A percentile compares a stretch with the other conserved stretches of the same genome.
These are phyloP conservation scores for Patiria pectinifera DNA, from an alignment of 53 echinoderm and acorn worm genomes.

Conservation along the genomic window DNA sequence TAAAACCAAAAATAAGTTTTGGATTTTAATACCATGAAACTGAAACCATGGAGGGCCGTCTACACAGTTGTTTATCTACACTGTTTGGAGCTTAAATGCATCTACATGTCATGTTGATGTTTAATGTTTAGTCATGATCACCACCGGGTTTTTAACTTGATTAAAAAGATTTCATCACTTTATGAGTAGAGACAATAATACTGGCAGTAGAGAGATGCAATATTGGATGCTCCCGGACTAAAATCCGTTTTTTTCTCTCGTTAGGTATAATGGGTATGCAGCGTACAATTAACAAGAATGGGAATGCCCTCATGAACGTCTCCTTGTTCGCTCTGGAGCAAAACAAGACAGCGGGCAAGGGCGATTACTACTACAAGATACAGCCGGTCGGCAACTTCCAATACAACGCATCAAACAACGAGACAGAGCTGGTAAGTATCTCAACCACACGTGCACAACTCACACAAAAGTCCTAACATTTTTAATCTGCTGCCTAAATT, in stretches of 20 bases:
- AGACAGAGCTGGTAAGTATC: slow-evolving; percentile 34
- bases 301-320: slow-evolving; percentile 84
- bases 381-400: slow-evolving; percentile 58
- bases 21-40: no score
- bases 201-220: not conserved
- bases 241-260: no score
- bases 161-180: no score
- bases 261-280: slow-evolving; percentile 87
- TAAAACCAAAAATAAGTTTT: no score
- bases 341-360: slow-evolving; percentile 24
- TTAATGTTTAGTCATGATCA: no score
- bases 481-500: no score
- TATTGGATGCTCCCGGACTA: not conserved
- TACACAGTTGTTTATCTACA: no score
- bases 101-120: no score
- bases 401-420: slow-evolving; percentile 45
- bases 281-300: slow-evolving; percentile 79
- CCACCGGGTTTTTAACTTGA: no score
- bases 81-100: no score
- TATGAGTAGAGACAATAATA: not conserved
- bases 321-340: slow-evolving; percentile 72
- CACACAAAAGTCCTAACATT: no score
- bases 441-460: not conserved
- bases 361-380: slow-evolving; percentile 68
- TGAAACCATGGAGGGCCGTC: no score